Base-by-base conservation (phyloP, 1,140 invertebrate genomes). In the Heliothis subflexa region DNA sequence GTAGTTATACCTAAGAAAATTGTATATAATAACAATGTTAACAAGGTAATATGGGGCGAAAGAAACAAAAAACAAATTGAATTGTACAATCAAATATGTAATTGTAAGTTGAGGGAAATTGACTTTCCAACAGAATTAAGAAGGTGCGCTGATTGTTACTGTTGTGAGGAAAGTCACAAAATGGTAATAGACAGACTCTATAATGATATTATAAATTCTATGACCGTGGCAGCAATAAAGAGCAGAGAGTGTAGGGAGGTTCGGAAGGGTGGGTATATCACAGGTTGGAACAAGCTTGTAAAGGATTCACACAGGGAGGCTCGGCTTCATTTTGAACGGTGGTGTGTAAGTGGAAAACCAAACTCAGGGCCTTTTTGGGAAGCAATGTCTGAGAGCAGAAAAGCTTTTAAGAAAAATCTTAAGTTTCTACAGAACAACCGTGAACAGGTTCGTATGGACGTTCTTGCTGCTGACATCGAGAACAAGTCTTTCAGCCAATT, bases 371-470 rank as follows among this genome's bases (percentile, higher is more conserved):
- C 54, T 55, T 14, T 55, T 21, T 55, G 54, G 54, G 13, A 55
- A 10, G 54, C 54, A 16, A 55, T 55, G 54, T 16, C 54, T 55
- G 54, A 55, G n/a, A 55, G 54, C 18, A 55, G 54, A 16, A 55
- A 55, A 55, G 18, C n/a, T 10, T 55, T 55, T 55, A 55, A 55
- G 54, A 55, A 55, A 55, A 55, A 55, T 2, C 54, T 55, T 55
- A 55, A 55, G n/a, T 55, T 2, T 55, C 54, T 55, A 16, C 54
- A 55, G 13, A 55, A 55, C 18, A 55, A 55, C 18, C 54, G 54
- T 14, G 54, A 55, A 55, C 54, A 55, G 54, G 54, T 55, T 16
- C n/a, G 18, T 16, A 55, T 55, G 54, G 54, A 50, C 14, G 49
- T 50, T 9, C 49, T 50, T 9, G 49, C 49, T n/a, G n/a, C n/a